Evolutionary conservation across 2,888 invertebrate species (phyloP).

Genomic region (Petrophora chlorosata): DNA sequence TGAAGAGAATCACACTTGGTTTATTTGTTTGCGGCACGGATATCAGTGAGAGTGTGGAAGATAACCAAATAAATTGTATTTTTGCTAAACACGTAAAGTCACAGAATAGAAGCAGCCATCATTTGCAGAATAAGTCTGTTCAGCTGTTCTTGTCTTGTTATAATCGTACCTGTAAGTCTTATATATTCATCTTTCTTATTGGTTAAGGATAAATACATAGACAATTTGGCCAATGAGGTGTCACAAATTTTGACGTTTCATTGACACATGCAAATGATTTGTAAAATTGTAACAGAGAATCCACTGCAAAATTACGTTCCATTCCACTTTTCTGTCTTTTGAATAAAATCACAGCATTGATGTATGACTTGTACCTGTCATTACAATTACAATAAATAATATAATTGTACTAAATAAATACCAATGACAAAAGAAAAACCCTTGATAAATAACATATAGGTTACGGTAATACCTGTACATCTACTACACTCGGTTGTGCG

Average conservation of each 20-base stretch:
- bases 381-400: too few relatives aligned
- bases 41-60: not conserved
- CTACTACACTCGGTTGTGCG: too few relatives aligned
- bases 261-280: constrained; percentile 1
- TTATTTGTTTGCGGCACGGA: not conserved
- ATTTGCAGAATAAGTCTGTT: constrained; percentile 11
- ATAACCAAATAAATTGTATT: constrained; percentile 37
- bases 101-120: constrained; percentile 57
- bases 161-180: too few relatives aligned
- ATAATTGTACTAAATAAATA: too few relatives aligned
- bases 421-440: too few relatives aligned
- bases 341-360: too few relatives aligned
- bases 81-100: constrained; percentile 53
- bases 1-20: not conserved
- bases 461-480: too few relatives aligned
- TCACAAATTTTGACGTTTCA: not conserved
- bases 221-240: not conserved
- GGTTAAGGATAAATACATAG: not conserved
- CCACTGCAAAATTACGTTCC: constrained; percentile 20
- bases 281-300: constrained; percentile 14
- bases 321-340: too few relatives aligned
- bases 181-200: not conserved
- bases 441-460: too few relatives aligned
- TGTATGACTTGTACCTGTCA: not conserved
- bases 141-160: too few relatives aligned